Evolutionary conservation across 1,140 invertebrate species (phyloP), one percentile per base, ranked within the genome.

Genomic region (Matsumurasca onukii): DNA sequence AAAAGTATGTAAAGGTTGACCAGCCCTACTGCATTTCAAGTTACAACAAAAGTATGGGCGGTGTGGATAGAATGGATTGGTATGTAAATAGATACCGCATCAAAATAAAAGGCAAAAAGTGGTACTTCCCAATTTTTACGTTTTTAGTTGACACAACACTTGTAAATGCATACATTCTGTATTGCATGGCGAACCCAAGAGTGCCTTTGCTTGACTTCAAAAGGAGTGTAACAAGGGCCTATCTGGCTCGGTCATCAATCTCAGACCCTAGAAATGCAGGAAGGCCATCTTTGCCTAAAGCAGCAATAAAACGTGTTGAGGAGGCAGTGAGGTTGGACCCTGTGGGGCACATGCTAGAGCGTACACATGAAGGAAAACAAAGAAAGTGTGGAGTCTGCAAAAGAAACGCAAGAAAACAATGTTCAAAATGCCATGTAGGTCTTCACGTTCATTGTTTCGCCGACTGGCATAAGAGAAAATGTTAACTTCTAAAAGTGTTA

Each of bases 361-460:
- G 71, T 64, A 74, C 73, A 17, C 49, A 66, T 30, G 67, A 55
- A 51, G 71, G 71, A 13, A 73, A 69, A 63, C 71, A 73, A 55
- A 59, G 73, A 45, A 74, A 73, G 68, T 74, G 73, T 69, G 69
- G 69, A 30, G 65, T 74, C 31, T 74, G 71, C 49, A 71, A 73
- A 65, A 72, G 20, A 30, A 73, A 73, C 67, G 68, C 63, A 24
- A 67, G 73, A 55, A 71, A 74, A 51, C 69, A 74, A 57, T 72
- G 72, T 61, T n/a, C 20, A 30, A 70, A 71, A 31, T 71, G 64
- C 45, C 31, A 70, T 45, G 49, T 67, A 31, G 72, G 72, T n/a
- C 34, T 71, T 15, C 64, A 62, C 30, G 27, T 69, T 17, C 31
- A 69, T 20, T 69, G 68, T 55, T 66, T 67, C 15, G 5, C 24